These are phyloP conservation scores for Serranus cabrilla DNA, from an alignment of 2,797 vertebrate genomes.

Conservation along the genomic window DNA sequence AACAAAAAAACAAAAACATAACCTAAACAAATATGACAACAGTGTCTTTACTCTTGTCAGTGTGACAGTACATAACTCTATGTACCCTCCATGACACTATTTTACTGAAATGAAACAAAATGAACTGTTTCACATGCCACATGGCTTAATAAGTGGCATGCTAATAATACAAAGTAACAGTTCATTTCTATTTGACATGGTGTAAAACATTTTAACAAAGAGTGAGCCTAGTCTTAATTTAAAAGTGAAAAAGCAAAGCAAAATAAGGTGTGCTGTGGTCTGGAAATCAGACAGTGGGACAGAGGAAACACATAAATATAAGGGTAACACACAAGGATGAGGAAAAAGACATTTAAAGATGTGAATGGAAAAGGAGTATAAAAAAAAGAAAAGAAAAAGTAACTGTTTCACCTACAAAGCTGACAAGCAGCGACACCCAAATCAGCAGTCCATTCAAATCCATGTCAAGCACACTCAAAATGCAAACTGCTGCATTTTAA, in stretches of 20 bases:
- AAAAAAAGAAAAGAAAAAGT: neutral
- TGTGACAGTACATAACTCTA: constrained; percentile 21
- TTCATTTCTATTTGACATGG: constrained; percentile 31
- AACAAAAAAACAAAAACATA: constrained; percentile 81
- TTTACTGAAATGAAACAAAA: constrained; percentile 33
- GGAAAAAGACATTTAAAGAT: constrained; percentile 20
- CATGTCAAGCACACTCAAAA: constrained; percentile 32
- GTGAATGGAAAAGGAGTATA: constrained; percentile 1
- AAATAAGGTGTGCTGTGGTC: constrained; percentile 65
- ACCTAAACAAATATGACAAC: constrained; percentile 74
- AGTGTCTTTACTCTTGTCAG: constrained; percentile 36
- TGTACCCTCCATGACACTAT: no score
- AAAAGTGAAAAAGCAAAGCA: constrained; percentile 36
- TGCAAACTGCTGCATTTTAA: constrained; percentile 47
- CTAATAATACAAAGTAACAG: constrained; percentile 14
- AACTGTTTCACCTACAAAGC: constrained; percentile 46
- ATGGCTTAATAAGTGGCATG: constrained; percentile 37
- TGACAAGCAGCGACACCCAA: constrained; percentile 46
- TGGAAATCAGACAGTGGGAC: constrained; percentile 59
- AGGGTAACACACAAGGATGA: constrained; percentile 22
- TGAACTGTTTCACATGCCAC: constrained; percentile 52
- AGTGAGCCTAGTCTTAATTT: constrained; percentile 13
- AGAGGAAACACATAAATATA: constrained; percentile 37
- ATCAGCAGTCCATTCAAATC: constrained; percentile 41
- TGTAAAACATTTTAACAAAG: neutral